Evolutionary conservation across 1,140 invertebrate genomes (phyloP).

Genomic region (Meloidogyne floridensis): DNA sequence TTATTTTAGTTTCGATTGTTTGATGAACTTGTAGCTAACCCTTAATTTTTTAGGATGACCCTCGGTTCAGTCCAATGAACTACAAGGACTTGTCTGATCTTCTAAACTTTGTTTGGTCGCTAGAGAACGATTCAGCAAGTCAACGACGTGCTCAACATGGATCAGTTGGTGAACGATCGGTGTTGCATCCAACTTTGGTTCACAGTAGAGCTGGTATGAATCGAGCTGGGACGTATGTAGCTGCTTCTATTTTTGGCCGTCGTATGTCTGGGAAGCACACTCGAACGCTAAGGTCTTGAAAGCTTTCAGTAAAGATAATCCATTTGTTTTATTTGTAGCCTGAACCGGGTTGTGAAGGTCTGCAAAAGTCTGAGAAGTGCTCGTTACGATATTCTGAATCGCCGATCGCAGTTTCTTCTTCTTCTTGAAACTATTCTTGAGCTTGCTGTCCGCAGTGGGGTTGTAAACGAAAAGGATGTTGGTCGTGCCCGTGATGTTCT

Average conservation of each 20-base stretch:
- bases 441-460: neutral
- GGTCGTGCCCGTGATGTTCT: neutral
- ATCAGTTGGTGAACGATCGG: neutral
- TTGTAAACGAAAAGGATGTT: neutral
- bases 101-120: conserved; percentile 1
- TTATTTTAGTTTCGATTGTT: neutral
- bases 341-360: neutral
- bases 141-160: neutral
- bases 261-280: neutral
- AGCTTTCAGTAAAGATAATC: neutral
- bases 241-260: neutral
- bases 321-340: neutral
- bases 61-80: neutral
- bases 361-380: neutral
- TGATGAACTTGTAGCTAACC: neutral
- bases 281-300: neutral
- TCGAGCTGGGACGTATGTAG: neutral
- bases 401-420: neutral
- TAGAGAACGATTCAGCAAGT: neutral
- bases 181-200: neutral
- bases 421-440: neutral
- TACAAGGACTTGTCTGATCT: neutral
- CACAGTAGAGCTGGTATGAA: neutral
- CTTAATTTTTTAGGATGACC: neutral
- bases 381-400: conserved; percentile 2